Evolutionary conservation across 2,888 invertebrate species (phyloP).

Genomic region (Andrena haemorrhoa): DNA sequence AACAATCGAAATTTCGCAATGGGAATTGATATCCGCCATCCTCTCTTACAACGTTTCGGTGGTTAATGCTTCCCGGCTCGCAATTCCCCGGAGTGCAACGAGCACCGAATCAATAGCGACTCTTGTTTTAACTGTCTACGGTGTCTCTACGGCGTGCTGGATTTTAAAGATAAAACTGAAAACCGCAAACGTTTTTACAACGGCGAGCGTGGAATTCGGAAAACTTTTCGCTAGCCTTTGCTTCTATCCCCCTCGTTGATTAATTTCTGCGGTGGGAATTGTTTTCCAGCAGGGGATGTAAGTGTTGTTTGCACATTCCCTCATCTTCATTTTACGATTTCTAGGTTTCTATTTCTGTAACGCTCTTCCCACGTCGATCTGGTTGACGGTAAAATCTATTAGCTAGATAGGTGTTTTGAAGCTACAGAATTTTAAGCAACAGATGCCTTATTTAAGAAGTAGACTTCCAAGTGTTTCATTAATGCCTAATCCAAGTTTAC

Average conservation of each 20-base stretch:
- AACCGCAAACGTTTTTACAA: constrained; percentile 4
- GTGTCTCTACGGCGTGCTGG: not conserved
- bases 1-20: constrained; percentile 26
- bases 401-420: too few species aligned
- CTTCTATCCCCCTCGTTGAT: not conserved
- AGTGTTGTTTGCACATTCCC: not conserved
- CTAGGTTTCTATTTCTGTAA: too few species aligned
- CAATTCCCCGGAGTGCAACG: constrained; percentile 19
- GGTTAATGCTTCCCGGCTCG: constrained; percentile 20
- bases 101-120: constrained; percentile 23
- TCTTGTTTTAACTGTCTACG: constrained; percentile 17
- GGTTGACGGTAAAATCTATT: too few species aligned
- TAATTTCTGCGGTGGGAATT: not conserved
- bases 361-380: too few species aligned
- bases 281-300: not conserved
- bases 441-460: too few species aligned
- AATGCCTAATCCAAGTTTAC: too few species aligned
- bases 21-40: constrained; percentile 24
- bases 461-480: too few species aligned
- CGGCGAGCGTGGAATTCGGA: not conserved
- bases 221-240: not conserved
- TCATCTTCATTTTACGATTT: too few species aligned
- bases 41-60: constrained; percentile 17
- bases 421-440: too few species aligned
- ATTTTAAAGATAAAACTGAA: constrained; percentile 20